These are phyloP conservation scores for Pocillopora damicornis DNA, from an alignment of 64 coral and sea anemone species.

Conservation along the genomic window DNA sequence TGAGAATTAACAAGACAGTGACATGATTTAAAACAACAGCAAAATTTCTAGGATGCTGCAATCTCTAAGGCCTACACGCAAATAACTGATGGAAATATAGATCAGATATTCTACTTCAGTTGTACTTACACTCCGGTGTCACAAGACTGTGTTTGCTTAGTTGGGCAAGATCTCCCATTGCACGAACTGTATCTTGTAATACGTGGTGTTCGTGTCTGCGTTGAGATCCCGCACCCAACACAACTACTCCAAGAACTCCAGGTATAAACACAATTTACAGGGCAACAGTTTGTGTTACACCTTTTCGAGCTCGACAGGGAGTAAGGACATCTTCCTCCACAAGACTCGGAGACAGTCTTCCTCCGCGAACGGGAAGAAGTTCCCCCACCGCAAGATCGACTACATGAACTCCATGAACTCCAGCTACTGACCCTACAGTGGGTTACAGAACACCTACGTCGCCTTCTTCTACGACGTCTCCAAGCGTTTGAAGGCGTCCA, in stretches of 20 bases:
- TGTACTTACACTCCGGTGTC: constrained; percentile 62
- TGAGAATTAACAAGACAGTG: too few species aligned
- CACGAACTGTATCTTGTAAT: constrained; percentile 15
- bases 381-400: constrained; percentile 28
- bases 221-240: constrained; percentile 43
- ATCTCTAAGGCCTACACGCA: too few species aligned
- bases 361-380: constrained; percentile 5
- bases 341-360: constrained; percentile 22
- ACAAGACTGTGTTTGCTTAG: constrained; percentile 30
- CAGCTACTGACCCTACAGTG: constrained; percentile 53
- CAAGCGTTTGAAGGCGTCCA: background rate
- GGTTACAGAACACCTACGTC: constrained; percentile 19
- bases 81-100: too few species aligned
- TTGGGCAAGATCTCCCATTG: constrained; percentile 57
- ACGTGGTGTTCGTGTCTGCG: constrained; percentile 33
- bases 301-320: background rate
- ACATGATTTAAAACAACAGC: too few species aligned
- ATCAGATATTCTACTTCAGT: background rate
- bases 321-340: constrained; percentile 32
- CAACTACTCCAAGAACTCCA: constrained; percentile 61
- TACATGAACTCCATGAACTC: constrained; percentile 49
- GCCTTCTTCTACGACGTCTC: background rate
- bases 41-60: too few species aligned
- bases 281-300: constrained; percentile 53
- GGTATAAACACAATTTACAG: constrained; percentile 38